These are phyloP conservation scores for Eurois occulta DNA, from an alignment of 2,888 invertebrate species.

Conservation along the genomic window DNA sequence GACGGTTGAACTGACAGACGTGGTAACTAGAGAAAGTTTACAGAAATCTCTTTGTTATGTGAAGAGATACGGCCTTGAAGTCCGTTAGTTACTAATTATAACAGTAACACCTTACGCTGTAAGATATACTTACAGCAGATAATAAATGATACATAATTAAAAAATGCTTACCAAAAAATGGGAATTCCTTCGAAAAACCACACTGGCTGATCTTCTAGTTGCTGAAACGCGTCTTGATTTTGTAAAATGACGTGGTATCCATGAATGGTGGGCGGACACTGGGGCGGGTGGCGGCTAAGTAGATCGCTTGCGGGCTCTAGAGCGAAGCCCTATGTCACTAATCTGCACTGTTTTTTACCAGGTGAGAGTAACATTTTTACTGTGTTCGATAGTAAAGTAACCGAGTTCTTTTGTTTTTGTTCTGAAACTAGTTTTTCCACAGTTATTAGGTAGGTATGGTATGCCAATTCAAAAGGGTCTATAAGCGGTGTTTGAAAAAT, in stretches of 20 bases:
- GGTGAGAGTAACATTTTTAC: conserved; percentile 75
- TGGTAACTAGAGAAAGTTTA: neutral
- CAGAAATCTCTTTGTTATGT: neutral
- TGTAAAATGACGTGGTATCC: conserved; percentile 45
- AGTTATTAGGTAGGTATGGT: too few relatives aligned
- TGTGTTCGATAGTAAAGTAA: too few relatives aligned
- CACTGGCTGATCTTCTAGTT: conserved; percentile 10
- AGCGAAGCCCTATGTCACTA: conserved; percentile 83
- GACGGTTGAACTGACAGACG: neutral
- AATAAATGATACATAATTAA: neutral
- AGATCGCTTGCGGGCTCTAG: conserved; percentile 75
- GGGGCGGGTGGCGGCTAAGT: conserved; percentile 76
- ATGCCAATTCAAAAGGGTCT: neutral
- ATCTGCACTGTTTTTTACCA: conserved; percentile 83
- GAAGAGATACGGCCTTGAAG: neutral
- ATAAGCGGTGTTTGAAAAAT: neutral
- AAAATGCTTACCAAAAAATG: conserved; percentile 44
- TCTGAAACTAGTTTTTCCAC: neutral
- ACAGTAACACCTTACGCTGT: neutral
- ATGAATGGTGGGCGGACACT: conserved; percentile 69
- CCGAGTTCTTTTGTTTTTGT: too few relatives aligned
- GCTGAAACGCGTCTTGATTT: conserved; percentile 28
- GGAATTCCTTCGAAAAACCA: conserved; percentile 24
- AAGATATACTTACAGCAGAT: neutral
- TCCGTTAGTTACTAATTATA: neutral